phyloP scores from a whole-genome alignment of 2,113 vertebrate genomes.

The Acrocephalus kingi region DNA sequence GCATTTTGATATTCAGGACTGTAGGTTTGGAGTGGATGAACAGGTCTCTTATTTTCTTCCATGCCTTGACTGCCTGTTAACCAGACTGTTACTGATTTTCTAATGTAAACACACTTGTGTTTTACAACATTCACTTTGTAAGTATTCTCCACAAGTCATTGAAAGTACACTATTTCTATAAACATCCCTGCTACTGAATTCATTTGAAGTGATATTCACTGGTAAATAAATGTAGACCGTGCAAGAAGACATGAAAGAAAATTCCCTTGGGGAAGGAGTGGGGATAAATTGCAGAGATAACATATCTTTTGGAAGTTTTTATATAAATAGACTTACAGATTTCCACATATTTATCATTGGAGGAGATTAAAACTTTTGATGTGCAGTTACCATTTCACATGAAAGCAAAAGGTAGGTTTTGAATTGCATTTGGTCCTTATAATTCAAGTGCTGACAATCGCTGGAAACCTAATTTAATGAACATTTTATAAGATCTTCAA shows the following conservation, averaged over 20 bases:
- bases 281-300: conserved; percentile 61
- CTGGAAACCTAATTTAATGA: conserved; percentile 46
- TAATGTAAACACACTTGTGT: conserved; percentile 50
- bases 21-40: neutral
- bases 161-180: conserved; percentile 59
- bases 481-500: neutral
- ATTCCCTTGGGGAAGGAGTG: conserved; percentile 40
- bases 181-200: conserved; percentile 41
- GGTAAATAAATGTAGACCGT: conserved; percentile 46
- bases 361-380: conserved; percentile 57
- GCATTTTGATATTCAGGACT: neutral
- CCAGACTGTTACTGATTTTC: conserved; percentile 34
- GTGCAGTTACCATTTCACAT: conserved; percentile 50
- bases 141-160: conserved; percentile 53
- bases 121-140: conserved; percentile 57
- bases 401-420: conserved; percentile 51
- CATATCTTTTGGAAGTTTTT: conserved; percentile 60
- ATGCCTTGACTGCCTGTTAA: neutral
- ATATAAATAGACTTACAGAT: conserved; percentile 61
- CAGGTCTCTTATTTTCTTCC: conserved; percentile 22
- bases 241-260: conserved; percentile 61
- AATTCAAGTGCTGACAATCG: conserved; percentile 14
- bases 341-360: conserved; percentile 41
- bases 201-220: conserved; percentile 61
- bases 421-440: conserved; percentile 36